Percentiles rank a stretch among this genome's conserved stretches.
phyloP scores from a whole-genome alignment of 1,140 invertebrate species.

The Drosophila truncata region DNA sequence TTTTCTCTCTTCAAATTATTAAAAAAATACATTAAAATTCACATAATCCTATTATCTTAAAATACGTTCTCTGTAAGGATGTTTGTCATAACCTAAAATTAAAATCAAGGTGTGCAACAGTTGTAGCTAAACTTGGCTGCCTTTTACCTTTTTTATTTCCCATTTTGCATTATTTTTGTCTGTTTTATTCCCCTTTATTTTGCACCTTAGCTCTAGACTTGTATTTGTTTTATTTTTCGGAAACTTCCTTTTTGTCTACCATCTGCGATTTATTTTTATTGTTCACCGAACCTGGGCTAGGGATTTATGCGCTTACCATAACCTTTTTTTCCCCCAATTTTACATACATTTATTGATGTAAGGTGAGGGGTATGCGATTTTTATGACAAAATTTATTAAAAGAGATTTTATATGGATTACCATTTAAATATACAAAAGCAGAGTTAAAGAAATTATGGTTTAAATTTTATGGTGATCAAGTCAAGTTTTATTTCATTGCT shows the following conservation, averaged over 20 bases:
- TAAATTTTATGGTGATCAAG: slow-evolving; percentile 36
- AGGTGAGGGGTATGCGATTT: slow-evolving; percentile 29
- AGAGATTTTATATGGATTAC: slow-evolving; percentile 55
- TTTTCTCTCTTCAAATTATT: no score
- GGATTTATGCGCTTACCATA: slow-evolving; percentile 55
- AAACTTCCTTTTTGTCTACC: slow-evolving; percentile 44
- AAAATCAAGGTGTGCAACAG: slow-evolving; percentile 43
- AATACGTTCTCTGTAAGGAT: no score
- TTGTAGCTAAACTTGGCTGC: slow-evolving; percentile 14
- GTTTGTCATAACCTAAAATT: neutral
- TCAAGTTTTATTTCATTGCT: slow-evolving; percentile 11
- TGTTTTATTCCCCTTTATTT: slow-evolving; percentile 21
- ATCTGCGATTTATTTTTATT: slow-evolving; percentile 62
- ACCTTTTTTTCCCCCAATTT: slow-evolving; percentile 20
- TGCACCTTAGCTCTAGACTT: slow-evolving; percentile 11
- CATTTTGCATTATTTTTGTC: slow-evolving; percentile 5
- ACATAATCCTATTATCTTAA: no score
- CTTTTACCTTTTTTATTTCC: neutral
- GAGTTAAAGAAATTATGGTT: neutral
- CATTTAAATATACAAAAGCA: slow-evolving; percentile 23
- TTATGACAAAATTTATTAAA: slow-evolving; percentile 58
- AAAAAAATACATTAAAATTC: no score
- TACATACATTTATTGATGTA: slow-evolving; percentile 9
- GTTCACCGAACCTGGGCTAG: slow-evolving; percentile 10
- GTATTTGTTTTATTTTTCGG: slow-evolving; percentile 17